These are phyloP conservation scores for Progne subis DNA, from an alignment of 2,113 vertebrate genomes.

Conservation along the genomic window DNA sequence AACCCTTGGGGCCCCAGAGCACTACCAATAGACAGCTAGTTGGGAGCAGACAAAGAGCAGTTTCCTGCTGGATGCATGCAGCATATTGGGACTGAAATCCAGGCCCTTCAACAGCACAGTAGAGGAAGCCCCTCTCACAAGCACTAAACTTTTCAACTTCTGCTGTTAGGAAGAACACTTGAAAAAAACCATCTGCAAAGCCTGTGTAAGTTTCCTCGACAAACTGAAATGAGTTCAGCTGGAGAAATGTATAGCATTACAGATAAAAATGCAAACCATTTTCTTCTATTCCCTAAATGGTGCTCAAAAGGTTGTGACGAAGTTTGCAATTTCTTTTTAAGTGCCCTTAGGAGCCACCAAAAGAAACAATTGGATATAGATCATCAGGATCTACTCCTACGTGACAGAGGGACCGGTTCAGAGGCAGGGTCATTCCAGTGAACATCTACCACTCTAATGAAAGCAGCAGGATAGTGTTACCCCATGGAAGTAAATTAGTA, in stretches of 20 bases:
- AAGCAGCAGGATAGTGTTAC: neutral
- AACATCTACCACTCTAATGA: neutral
- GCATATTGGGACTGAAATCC: neutral
- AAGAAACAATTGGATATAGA: neutral
- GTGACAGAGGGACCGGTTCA: neutral
- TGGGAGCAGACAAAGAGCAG: neutral
- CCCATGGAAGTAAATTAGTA: neutral
- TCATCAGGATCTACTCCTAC: neutral
- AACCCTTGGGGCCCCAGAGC: slow-evolving; percentile 16
- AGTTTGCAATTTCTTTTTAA: slow-evolving; percentile 48
- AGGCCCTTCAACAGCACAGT: neutral
- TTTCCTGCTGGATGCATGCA: neutral
- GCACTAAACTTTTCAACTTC: slow-evolving; percentile 37
- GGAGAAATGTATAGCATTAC: slow-evolving; percentile 8
- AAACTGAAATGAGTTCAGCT: neutral
- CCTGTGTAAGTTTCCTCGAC: slow-evolving; percentile 18
- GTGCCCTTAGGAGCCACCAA: slow-evolving; percentile 37
- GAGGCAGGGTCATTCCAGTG: neutral
- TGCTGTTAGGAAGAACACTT: neutral
- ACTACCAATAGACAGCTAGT: neutral
- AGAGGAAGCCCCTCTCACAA: neutral
- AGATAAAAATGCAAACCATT: slow-evolving; percentile 52
- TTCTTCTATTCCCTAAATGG: neutral
- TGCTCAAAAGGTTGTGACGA: slow-evolving; percentile 2
- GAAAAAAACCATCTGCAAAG: slow-evolving; percentile 10